Evolutionary conservation across 2,797 vertebrate species (phyloP).

Genomic region (Sebastes vulpes): DNA sequence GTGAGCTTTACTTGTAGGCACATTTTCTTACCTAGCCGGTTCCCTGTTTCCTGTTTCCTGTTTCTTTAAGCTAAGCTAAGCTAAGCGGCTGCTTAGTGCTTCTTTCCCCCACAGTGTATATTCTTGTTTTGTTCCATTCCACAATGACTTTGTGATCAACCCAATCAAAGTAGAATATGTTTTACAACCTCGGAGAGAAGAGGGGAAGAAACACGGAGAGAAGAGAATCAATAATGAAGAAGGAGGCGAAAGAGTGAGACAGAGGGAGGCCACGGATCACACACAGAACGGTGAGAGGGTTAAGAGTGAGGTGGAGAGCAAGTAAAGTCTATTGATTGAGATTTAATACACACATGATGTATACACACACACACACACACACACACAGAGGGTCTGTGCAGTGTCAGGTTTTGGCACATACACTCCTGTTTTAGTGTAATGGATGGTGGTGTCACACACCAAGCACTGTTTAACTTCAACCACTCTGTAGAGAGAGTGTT

Average conservation of each 20-base stretch:
- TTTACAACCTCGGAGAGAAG: background rate
- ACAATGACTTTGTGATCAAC: background rate
- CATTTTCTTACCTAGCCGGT: too few species aligned
- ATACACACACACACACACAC: background rate
- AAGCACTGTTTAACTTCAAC: conserved; percentile 53
- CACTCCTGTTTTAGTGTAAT: conserved; percentile 38
- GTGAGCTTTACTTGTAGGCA: background rate
- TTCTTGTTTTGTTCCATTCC: background rate
- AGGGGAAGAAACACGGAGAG: background rate
- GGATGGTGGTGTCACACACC: conserved; percentile 44
- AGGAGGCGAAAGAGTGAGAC: background rate
- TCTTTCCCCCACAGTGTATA: too few species aligned
- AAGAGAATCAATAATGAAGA: background rate
- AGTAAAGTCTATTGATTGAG: background rate
- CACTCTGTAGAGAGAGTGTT: background rate
- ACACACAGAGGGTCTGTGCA: conserved; percentile 17
- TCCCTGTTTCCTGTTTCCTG: too few species aligned
- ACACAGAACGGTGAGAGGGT: background rate
- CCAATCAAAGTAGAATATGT: background rate
- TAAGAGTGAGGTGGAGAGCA: background rate
- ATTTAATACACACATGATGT: background rate
- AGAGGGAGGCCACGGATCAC: background rate
- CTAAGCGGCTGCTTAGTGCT: background rate
- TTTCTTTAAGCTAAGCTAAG: background rate
- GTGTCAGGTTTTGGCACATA: conserved; percentile 31